These are phyloP conservation scores for Tricholauxania praeusta DNA, from an alignment of 2,888 invertebrate species.

Conservation along the genomic window DNA sequence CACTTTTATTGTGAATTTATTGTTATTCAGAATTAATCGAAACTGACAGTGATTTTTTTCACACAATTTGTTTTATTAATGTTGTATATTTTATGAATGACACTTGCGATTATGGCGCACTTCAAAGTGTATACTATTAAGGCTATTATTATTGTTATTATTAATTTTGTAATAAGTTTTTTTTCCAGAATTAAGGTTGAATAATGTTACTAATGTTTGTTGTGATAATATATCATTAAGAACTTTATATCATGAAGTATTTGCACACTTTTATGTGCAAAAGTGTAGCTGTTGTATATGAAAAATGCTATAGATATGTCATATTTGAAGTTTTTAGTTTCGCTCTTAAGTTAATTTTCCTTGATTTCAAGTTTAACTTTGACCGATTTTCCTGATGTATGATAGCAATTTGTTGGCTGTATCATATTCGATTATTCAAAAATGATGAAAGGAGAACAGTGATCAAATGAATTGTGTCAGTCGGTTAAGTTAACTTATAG, in stretches of 20 bases:
- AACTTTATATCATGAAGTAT: too few relatives aligned
- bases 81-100: background rate
- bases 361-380: constrained; percentile 17
- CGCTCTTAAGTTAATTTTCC: too few relatives aligned
- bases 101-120: constrained; percentile 4
- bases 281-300: too few relatives aligned
- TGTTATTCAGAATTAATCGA: constrained; percentile 10
- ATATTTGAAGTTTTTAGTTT: too few relatives aligned
- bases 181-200: too few relatives aligned
- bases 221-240: too few relatives aligned
- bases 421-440: background rate
- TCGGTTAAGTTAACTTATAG: constrained; percentile 2
- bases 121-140: background rate
- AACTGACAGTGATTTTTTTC: constrained; percentile 37
- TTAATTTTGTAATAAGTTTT: too few relatives aligned
- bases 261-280: too few relatives aligned
- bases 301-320: too few relatives aligned
- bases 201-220: too few relatives aligned
- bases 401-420: background rate
- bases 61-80: background rate
- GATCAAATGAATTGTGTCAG: constrained; percentile 12
- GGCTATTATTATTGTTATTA: background rate
- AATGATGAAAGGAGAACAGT: background rate
- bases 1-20: background rate
- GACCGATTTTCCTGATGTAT: constrained; percentile 18